Evolutionary conservation across 30 jellyfish, hydroid and myxozoan species (phyloP).

Genomic region (Aurelia coerulea): DNA sequence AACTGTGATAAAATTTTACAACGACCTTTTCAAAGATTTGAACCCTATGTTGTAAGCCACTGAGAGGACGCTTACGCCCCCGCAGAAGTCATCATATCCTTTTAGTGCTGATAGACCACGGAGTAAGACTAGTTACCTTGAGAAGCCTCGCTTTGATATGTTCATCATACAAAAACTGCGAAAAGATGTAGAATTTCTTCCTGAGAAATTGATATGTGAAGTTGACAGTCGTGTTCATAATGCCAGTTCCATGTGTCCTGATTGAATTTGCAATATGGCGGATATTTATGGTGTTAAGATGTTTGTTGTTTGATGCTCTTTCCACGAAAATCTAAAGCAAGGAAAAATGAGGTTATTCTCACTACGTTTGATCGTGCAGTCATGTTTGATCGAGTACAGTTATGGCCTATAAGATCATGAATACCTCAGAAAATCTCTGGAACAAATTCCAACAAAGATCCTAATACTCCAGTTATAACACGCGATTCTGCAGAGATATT

Average conservation of each 20-base stretch:
- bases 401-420: too few species aligned
- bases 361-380: not conserved
- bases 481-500: not conserved
- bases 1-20: too few species aligned
- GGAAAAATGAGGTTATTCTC: not conserved
- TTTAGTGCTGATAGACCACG: too few species aligned
- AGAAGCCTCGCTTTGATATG: slow-evolving; percentile 95
- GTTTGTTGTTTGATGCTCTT: slow-evolving; percentile 97
- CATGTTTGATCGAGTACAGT: not conserved
- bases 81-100: too few species aligned
- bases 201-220: slow-evolving; percentile 97
- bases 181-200: slow-evolving; percentile 95
- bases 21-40: too few species aligned
- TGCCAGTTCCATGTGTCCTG: slow-evolving; percentile 99
- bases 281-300: slow-evolving; percentile 93
- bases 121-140: slow-evolving; percentile 55
- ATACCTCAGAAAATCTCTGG: not conserved
- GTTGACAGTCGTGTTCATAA: slow-evolving; percentile 98
- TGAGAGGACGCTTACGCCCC: too few species aligned
- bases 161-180: slow-evolving; percentile 96
- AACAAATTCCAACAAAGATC: not conserved
- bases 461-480: too few species aligned
- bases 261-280: slow-evolving; percentile 98
- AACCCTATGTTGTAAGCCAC: too few species aligned
- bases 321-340: slow-evolving; percentile 87